These are phyloP conservation scores for Cherax destructor DNA, from an alignment of 1,140 invertebrate species.

Conservation along the genomic window DNA sequence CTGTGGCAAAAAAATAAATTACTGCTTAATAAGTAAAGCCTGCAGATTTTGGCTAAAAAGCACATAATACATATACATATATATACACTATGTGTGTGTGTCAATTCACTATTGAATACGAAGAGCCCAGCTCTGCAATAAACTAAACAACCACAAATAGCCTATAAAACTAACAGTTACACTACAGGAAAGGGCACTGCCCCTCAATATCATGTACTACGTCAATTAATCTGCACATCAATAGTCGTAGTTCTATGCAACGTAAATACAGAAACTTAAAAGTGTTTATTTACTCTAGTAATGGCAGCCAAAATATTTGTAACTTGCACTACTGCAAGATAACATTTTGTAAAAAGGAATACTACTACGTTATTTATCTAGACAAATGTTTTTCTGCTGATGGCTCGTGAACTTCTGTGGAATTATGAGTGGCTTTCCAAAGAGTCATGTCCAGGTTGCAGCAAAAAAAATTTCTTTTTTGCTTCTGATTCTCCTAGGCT, in stretches of 20 bases:
- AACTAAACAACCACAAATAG: background rate
- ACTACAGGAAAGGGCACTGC: background rate
- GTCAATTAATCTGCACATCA: background rate
- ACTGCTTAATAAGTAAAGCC: too few species aligned
- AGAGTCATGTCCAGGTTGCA: too few species aligned
- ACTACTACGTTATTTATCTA: slow-evolving; percentile 8
- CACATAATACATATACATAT: too few species aligned
- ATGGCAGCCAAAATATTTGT: slow-evolving; percentile 9
- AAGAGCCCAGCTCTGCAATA: background rate
- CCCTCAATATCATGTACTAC: background rate
- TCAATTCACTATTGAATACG: background rate
- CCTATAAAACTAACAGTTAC: background rate
- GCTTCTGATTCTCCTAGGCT: too few species aligned
- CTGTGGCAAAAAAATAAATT: too few species aligned
- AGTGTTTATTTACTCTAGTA: slow-evolving; percentile 1
- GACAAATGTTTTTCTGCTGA: background rate
- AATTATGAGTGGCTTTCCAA: too few species aligned
- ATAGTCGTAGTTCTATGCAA: background rate
- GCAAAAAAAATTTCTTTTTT: too few species aligned
- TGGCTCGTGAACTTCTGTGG: too few species aligned
- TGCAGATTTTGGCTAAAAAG: too few species aligned
- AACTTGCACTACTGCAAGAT: background rate
- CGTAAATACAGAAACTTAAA: slow-evolving; percentile 18
- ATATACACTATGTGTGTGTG: too few species aligned
- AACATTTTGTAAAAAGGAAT: slow-evolving; percentile 1